Evolutionary conservation across 2,888 invertebrate genomes (phyloP).

Genomic region (Prosapia bicincta): DNA sequence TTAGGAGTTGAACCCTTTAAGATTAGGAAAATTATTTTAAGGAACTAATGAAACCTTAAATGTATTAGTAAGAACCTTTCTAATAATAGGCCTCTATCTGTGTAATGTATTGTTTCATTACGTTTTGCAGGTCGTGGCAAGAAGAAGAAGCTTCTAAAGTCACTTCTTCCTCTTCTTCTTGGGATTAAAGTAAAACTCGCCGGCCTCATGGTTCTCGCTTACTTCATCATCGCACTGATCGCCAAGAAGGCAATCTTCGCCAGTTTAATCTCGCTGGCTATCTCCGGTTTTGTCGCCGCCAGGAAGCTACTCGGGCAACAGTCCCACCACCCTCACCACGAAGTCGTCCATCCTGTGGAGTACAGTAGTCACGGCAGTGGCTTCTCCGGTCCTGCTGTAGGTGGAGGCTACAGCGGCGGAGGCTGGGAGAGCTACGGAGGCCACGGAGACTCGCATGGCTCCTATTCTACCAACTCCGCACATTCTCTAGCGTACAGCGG

Average conservation of each 20-base stretch:
- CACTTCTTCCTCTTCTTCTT: slow-evolving; percentile 55
- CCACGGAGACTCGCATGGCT: slow-evolving; percentile 45
- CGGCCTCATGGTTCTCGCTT: slow-evolving; percentile 52
- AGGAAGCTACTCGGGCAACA: slow-evolving; percentile 41
- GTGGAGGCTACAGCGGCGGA: slow-evolving; percentile 41
- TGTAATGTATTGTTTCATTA: too few species aligned
- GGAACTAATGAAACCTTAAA: too few species aligned
- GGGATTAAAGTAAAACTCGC: slow-evolving; percentile 58
- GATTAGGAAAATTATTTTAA: too few species aligned
- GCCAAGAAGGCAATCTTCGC: slow-evolving; percentile 62
- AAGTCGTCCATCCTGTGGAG: slow-evolving; percentile 29
- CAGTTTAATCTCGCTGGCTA: slow-evolving; percentile 56
- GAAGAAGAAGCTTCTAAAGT: slow-evolving; percentile 54
- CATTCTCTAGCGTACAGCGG: slow-evolving; percentile 53
- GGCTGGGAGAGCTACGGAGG: slow-evolving; percentile 39
- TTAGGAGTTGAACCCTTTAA: too few species aligned
- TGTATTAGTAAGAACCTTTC: too few species aligned
- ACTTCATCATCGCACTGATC: slow-evolving; percentile 56
- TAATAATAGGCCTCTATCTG: too few species aligned
- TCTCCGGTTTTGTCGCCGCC: slow-evolving; percentile 52
- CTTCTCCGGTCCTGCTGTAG: slow-evolving; percentile 37
- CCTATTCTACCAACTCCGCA: slow-evolving; percentile 52
- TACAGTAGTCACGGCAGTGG: slow-evolving; percentile 35
- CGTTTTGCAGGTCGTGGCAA: slow-evolving; percentile 53
- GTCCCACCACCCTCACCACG: slow-evolving; percentile 30